Evolutionary conservation across 2,113 vertebrate species (phyloP), one percentile per base, ranked within the genome.

Genomic region (Coreoperca whiteheadi): DNA sequence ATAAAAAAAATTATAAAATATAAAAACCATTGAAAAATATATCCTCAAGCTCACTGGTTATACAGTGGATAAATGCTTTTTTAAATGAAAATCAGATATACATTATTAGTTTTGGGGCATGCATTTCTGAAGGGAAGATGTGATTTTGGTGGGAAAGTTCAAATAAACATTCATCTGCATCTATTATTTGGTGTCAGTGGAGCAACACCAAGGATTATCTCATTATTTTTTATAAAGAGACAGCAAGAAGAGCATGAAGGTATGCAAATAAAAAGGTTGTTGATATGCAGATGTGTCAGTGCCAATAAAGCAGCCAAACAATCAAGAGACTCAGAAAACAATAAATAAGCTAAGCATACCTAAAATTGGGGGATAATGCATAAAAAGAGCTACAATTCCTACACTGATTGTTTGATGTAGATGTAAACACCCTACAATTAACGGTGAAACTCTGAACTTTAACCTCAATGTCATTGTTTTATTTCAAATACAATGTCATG

Each of bases 131-230:
- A 37, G 37, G 15, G 6, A 50, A 67, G n/a, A 68, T 67, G 23
- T 48, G 23, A 61, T n/a, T 73, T 63, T 67, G 48, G 23, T 37
- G 25, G 2, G 10, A 83, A 48, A 57, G 28, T 74, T 60, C 23
- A 39, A 69, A 63, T 61, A 39, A 85, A 74, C 34, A 84, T 21
- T 69, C n/a, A 68, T 66, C 41, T 70, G 56, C 11, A 20, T 78
- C 30, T 72, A 64, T 60, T 73, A 83, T 64, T 56, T 70, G 69
- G 34, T 48, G 56, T 68, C 41, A 56, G 34, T 60, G 77, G 15
- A 57, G 69, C 56, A 66, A 51, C 53, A 28, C 10, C 20, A 30
- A 72, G 43, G 61, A 79, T 60, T 61, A 51, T 60, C 51, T 86
- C n/a, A 57, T 75, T 74, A 84, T 61, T 71, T 60, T 65, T 64